Base-by-base conservation (phyloP, 2,797 vertebrate species). In the Coendou prehensilis region DNA sequence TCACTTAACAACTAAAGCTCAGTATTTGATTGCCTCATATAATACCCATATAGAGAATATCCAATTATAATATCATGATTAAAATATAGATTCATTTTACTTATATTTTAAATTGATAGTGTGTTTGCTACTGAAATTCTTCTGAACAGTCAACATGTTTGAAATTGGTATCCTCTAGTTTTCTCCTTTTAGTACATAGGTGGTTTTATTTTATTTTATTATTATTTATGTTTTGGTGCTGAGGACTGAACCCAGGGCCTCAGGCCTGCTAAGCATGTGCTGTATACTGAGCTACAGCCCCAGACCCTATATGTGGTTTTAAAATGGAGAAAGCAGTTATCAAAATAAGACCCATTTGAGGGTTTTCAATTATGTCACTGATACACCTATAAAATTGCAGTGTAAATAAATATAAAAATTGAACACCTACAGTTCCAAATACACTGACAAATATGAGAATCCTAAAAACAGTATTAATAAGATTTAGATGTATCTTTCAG, bases 131-230 rank as follows among this genome's bases (percentile, higher is more conserved):
- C 47, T 67, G 18, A 73, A 83, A 73, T 78, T 64, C 30, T 90
- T 97, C 83, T 91, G 61, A 73, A 67, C 9, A 56, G 47, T 91
- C 30, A 7, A 9, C 52, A 41, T 93, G 20, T 81, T 95, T 95
- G 71, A 87, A 95, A 84, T 80, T 71, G n/a, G 26, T 45, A 78
- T 57, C 64, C 10, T 87, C 63, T 95, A 52, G 2, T 73, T 61
- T 94, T 96, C 28, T 92, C 63, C 23, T 95, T 94, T 97, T 86
- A 89, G n/a, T 87, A 28, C 23, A 75, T 76, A 30, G 56, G 11
- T 78, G 54, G 22, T 56, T 94, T 78, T 76, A 50, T 76, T 76
- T 26, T 47, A 9, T 28, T 76, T 76, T 78, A 78, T 50, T 76
- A 50, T 52, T 30, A 8, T 78, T 78, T 78, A 52, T 52, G 1